A percentile compares a stretch with the other conserved stretches of the same genome.
phyloP scores from a whole-genome alignment of 1,140 invertebrate species.

The Hylyphantes graminicola region DNA sequence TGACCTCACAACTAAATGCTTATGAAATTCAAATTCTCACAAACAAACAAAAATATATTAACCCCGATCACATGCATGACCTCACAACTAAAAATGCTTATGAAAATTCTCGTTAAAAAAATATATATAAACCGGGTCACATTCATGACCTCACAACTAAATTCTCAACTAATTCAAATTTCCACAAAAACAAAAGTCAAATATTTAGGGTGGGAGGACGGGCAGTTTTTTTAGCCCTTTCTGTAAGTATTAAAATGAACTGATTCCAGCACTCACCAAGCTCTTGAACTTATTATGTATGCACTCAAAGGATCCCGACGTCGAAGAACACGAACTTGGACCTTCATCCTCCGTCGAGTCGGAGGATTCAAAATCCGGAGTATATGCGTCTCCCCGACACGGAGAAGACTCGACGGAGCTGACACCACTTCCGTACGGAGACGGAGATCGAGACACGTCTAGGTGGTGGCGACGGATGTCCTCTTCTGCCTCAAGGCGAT shows the following conservation, averaged over 20 bases:
- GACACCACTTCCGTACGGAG: constrained; percentile 5
- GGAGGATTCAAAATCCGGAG: constrained; percentile 66
- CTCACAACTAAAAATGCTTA: background rate
- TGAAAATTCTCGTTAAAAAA: background rate
- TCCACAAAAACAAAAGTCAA: background rate
- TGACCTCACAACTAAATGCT: too few relatives aligned
- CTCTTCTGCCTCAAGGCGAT: background rate
- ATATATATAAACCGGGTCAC: background rate
- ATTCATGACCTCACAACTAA: too few relatives aligned
- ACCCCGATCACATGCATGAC: background rate
- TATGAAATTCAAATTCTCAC: background rate
- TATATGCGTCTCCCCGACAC: constrained; percentile 60
- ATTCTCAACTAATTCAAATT: too few relatives aligned
- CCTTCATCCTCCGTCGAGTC: constrained; percentile 48
- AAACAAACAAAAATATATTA: background rate
- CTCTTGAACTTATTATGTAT: constrained; percentile 66
- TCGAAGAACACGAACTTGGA: constrained; percentile 67
- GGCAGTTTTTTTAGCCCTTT: too few relatives aligned
- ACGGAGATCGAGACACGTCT: constrained; percentile 17
- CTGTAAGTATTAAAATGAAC: too few relatives aligned
- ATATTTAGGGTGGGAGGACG: too few relatives aligned
- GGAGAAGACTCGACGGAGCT: constrained; percentile 48
- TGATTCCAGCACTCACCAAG: background rate
- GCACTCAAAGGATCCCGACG: constrained; percentile 60
- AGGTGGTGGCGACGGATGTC: constrained; percentile 15